A percentile compares a stretch with the other conserved stretches of the same genome.
These are phyloP conservation scores for Schizotus pectinicornis DNA, from an alignment of 2,888 invertebrate species.

Conservation along the genomic window DNA sequence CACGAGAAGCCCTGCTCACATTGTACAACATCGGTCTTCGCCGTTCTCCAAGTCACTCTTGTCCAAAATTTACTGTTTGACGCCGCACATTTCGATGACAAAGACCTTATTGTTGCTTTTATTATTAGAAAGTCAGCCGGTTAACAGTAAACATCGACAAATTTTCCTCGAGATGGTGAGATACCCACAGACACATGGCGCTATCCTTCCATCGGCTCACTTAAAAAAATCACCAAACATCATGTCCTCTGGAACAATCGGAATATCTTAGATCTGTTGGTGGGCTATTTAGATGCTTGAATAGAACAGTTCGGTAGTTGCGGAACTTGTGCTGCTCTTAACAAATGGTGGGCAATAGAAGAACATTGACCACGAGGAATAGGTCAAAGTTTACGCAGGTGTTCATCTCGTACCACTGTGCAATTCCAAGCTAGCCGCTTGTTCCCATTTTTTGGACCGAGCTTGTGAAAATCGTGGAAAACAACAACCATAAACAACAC, in stretches of 20 bases:
- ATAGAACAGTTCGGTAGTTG: neutral
- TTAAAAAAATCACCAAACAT: no score
- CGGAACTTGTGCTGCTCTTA: neutral
- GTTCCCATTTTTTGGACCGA: slow-evolving; percentile 13
- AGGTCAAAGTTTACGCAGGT: slow-evolving; percentile 36
- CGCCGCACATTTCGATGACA: neutral
- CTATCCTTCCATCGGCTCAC: neutral
- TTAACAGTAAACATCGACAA: slow-evolving; percentile 10
- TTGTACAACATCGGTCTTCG: slow-evolving; percentile 37
- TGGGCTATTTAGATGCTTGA: no score
- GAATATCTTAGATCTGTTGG: no score
- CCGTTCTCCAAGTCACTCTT: slow-evolving; percentile 8
- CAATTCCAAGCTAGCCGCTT: slow-evolving; percentile 11
- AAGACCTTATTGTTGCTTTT: slow-evolving; percentile 7
- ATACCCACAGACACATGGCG: neutral
- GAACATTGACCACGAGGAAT: slow-evolving; percentile 28
- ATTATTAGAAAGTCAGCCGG: slow-evolving; percentile 1
- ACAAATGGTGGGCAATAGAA: slow-evolving; percentile 10
- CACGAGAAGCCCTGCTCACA: slow-evolving; percentile 47
- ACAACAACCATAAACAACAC: neutral
- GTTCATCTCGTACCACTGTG: slow-evolving; percentile 19
- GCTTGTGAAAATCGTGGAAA: slow-evolving; percentile 8
- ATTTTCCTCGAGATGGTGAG: no score
- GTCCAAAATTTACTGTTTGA: slow-evolving; percentile 12
- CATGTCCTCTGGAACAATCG: no score